Evolutionary conservation across 2,797 vertebrate species (phyloP), one percentile per base, ranked within the genome.

Genomic region (Epinephelus malabaricus): DNA sequence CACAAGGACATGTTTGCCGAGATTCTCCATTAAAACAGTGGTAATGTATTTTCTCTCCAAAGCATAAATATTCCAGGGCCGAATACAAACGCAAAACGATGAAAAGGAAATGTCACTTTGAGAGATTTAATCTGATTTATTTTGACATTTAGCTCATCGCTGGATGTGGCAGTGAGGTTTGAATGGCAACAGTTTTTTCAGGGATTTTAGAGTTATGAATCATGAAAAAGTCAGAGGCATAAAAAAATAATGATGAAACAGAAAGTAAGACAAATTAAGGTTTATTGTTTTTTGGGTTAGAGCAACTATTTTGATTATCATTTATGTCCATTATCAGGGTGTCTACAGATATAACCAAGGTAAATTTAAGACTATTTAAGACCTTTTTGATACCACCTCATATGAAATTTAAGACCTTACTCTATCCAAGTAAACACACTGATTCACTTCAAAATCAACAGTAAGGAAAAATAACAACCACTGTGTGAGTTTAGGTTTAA

Each of bases 21-120:
- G 53, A 56, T 21, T 67, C 75, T 62, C 30, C 62, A 72, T 75
- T 76, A 69, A 83, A 80, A 74, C 78, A 69, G 71, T 2, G 25
- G 49, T 15, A 69, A 66, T 68, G 68, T 63, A 14, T 58, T 78
- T 69, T 73, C 17, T 3, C 66, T 58, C 19, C 8, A 7, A 15
- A 51, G 51, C 51, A 62, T 56, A 70, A 61, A 83, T 79, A 76
- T 25, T 56, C 21, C 27, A 53, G 17, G n/a, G 23, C 25, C 70
- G 50, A 56, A 62, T 18, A 61, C 50, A 80, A 72, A 68, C 7
- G 53, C 19, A 46, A 50, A 45, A 45, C n/a, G 46, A 27, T 0
- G 27, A 61, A 55, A 73, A 67, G 43, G 18, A 49, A 12, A 50
- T 15, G 30, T 63, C 46, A 46, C 17, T 7, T 38, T n/a, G 51